These are phyloP conservation scores for Clunio marinus DNA, from an alignment of 2,888 invertebrate species.

Conservation along the genomic window DNA sequence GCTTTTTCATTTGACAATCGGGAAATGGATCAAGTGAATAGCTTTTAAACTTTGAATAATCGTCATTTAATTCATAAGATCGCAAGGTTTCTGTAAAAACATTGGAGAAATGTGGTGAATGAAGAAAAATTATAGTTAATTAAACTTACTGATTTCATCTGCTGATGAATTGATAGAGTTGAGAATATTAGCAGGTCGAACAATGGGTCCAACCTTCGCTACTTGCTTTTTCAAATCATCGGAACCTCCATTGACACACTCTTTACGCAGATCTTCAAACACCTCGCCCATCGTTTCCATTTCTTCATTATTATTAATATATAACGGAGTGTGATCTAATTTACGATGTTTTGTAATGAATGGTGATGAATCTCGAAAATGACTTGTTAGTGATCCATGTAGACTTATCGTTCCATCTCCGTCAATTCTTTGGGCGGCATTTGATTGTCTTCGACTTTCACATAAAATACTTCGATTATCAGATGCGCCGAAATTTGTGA, in stretches of 20 bases:
- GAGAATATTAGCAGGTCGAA: constrained; percentile 53
- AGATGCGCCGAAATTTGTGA: constrained; percentile 50
- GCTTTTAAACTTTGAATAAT: constrained; percentile 52
- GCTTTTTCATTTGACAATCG: constrained; percentile 44
- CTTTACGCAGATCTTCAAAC: constrained; percentile 42
- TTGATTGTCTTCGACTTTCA: constrained; percentile 63
- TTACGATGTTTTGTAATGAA: constrained; percentile 45
- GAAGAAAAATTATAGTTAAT: constrained; percentile 44
- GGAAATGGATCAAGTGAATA: constrained; percentile 65
- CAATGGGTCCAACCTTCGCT: constrained; percentile 50
- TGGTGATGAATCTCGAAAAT: constrained; percentile 48
- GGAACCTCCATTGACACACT: constrained; percentile 18
- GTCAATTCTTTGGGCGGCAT: constrained; percentile 56
- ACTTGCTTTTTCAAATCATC: constrained; percentile 45
- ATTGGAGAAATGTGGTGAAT: constrained; percentile 38
- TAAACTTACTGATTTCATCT: constrained; percentile 45
- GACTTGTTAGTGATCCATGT: constrained; percentile 50
- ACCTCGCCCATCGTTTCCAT: constrained; percentile 49
- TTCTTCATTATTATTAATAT: constrained; percentile 54
- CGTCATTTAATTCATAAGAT: constrained; percentile 44
- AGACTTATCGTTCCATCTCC: constrained; percentile 57
- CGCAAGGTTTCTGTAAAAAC: constrained; percentile 11
- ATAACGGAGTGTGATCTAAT: constrained; percentile 53
- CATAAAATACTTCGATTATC: constrained; percentile 41
- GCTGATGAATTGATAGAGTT: constrained; percentile 55